Base-by-base conservation (phyloP, 2,888 invertebrate species). In the Dolichopus griseipennis region DNA sequence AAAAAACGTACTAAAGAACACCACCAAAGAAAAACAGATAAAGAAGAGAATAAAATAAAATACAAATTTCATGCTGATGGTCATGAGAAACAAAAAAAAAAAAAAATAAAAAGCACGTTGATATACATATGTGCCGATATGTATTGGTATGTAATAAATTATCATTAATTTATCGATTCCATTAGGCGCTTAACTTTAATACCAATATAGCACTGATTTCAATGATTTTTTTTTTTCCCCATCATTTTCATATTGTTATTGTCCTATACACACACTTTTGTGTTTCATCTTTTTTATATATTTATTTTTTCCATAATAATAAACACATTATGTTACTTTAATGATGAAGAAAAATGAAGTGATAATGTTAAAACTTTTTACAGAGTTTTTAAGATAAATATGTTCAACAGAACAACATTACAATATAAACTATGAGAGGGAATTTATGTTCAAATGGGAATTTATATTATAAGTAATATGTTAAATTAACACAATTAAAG, bases 101-200 rank as follows among this genome's bases (percentile, higher is more conserved):
- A 61, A 61, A 62, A 62, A 62, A 4, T 5, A 62, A 62, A 20
- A 21, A 62, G 9, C 7, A 62, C 20, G 20, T 20, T 20, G 5
- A 10, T 62, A 10, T 62, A 21, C 21, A 10, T 21, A 20, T 21
- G 21, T 21, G 62, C 63, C 33, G 37, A 37, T 37, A 52, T 18
- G n/a, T 52, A 52, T 52, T 15, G 27, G 6, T 21, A 27, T 63
- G 22, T 63, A 63, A 63, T 63, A 63, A 63, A 63, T 63, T 63
- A 63, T 63, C 63, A 63, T 63, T 63, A 63, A 63, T 63, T 27
- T 63, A 63, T 63, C 27, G 27, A 27, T 27, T 63, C 27, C 63
- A 63, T 63, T 63, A 63, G 27, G 63, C 27, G 52, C 52, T 52
- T 52, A 52, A 52, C 52, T 52, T 52, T 52, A 52, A 52, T 52